phyloP scores from a whole-genome alignment of 1,140 invertebrate species.

The Micrasema minimum region DNA sequence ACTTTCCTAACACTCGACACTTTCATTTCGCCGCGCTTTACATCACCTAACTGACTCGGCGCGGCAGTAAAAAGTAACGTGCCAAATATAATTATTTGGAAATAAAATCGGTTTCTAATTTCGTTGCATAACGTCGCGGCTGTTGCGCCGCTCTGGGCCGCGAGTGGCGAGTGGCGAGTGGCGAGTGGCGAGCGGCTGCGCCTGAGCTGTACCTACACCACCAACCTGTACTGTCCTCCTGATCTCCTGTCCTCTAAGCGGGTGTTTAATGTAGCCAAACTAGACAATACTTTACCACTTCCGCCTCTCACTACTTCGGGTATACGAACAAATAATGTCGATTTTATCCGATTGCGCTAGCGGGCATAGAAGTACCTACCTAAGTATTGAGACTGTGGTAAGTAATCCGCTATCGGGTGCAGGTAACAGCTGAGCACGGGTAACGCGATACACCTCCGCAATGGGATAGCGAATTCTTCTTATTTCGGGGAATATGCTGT shows the following conservation, averaged over 20 bases:
- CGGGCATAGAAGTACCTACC: too few relatives aligned
- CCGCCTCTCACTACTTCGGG: too few relatives aligned
- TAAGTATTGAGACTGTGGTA: neutral
- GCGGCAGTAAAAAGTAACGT: conserved; percentile 31
- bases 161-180: neutral
- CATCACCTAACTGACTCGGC: conserved; percentile 21
- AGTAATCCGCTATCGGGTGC: neutral
- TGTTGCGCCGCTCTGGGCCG: neutral
- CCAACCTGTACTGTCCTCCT: too few relatives aligned
- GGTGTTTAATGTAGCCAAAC: too few relatives aligned
- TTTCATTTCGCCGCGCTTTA: conserved; percentile 25
- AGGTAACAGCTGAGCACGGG: neutral
- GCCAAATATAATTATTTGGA: conserved; percentile 21
- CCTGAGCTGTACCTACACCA: neutral
- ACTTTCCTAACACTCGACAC: conserved; percentile 33
- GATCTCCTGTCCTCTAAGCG: too few relatives aligned
- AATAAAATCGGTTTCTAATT: conserved; percentile 34
- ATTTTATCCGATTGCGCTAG: too few relatives aligned
- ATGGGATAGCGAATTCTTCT: neutral
- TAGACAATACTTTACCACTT: too few relatives aligned
- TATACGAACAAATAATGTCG: too few relatives aligned
- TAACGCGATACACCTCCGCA: conserved; percentile 5
- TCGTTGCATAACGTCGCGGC: conserved; percentile 22
- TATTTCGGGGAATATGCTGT: conserved; percentile 5
- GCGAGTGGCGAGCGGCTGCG: neutral